A percentile compares a stretch with the other conserved stretches of the same genome.
Evolutionary conservation across 2,888 invertebrate species (phyloP).

Genomic region (Penaeus monodon): DNA sequence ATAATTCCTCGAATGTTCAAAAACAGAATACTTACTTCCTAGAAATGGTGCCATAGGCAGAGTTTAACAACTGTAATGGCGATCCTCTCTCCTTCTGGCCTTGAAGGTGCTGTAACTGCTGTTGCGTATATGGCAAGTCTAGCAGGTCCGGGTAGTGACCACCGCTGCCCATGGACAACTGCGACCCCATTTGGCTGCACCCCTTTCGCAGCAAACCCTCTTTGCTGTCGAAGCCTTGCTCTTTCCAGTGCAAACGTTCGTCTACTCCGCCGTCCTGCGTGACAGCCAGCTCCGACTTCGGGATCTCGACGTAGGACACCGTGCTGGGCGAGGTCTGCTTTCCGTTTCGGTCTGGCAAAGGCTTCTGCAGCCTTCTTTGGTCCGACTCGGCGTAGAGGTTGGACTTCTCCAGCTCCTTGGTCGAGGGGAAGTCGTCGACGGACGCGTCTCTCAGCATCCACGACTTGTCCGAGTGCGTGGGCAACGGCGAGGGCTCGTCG

Average conservation of each 20-base stretch:
- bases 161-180: conserved; percentile 41
- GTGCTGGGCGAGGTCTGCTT: conserved; percentile 40
- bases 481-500: conserved; percentile 44
- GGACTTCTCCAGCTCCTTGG: conserved; percentile 40
- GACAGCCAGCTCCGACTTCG: conserved; percentile 44
- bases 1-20: background rate
- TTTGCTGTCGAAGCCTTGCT: conserved; percentile 35
- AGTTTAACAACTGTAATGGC: conserved; percentile 35
- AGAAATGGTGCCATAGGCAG: conserved; percentile 62
- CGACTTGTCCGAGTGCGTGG: conserved; percentile 45
- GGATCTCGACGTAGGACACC: conserved; percentile 64
- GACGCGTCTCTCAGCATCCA: conserved; percentile 55
- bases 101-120: conserved; percentile 4
- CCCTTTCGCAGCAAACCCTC: conserved; percentile 33
- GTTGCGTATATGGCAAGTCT: conserved; percentile 53
- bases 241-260: conserved; percentile 42
- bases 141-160: conserved; percentile 58
- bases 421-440: conserved; percentile 46
- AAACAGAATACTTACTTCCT: conserved; percentile 53
- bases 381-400: conserved; percentile 24
- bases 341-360: background rate
- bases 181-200: conserved; percentile 33
- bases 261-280: conserved; percentile 1
- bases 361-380: conserved; percentile 21
- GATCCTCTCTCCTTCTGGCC: conserved; percentile 18